Evolutionary conservation across 2,888 invertebrate species (phyloP).

Genomic region (Andrena marginata): DNA sequence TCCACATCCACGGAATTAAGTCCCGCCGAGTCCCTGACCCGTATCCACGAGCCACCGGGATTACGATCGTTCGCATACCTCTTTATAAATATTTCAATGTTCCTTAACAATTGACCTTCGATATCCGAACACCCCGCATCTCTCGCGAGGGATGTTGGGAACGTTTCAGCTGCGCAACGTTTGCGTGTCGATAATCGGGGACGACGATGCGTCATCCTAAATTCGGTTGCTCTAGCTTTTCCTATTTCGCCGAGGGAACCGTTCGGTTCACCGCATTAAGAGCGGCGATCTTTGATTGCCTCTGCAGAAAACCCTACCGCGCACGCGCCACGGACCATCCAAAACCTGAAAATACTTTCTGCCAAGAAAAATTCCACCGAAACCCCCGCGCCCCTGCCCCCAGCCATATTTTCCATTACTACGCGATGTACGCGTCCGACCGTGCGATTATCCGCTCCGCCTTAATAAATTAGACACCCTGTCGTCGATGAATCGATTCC

Average conservation of each 20-base stretch:
- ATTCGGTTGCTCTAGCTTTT: conserved; percentile 1
- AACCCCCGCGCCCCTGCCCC: conserved; percentile 22
- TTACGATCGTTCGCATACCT: neutral
- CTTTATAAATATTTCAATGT: neutral
- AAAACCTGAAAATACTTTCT: conserved; percentile 51
- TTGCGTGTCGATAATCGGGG: neutral
- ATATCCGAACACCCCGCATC: neutral
- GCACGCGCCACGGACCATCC: conserved; percentile 36
- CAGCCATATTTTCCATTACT: conserved; percentile 17
- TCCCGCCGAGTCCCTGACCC: conserved; percentile 36
- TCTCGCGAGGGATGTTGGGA: too few relatives aligned
- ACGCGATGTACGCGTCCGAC: neutral
- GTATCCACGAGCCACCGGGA: conserved; percentile 6
- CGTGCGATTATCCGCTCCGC: conserved; percentile 5
- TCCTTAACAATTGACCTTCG: neutral
- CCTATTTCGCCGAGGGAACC: conserved; percentile 24
- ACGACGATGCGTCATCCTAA: neutral
- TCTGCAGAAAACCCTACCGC: conserved; percentile 26
- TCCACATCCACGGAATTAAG: conserved; percentile 33
- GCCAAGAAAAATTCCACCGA: conserved; percentile 53
- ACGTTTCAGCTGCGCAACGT: too few relatives aligned
- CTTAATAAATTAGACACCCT: conserved; percentile 25
- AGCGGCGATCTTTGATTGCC: conserved; percentile 52
- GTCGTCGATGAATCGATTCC: conserved; percentile 19
- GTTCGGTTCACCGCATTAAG: conserved; percentile 38